These are phyloP conservation scores for Uropsilus gracilis DNA, from an alignment of 2,113 vertebrate genomes.

Conservation along the genomic window DNA sequence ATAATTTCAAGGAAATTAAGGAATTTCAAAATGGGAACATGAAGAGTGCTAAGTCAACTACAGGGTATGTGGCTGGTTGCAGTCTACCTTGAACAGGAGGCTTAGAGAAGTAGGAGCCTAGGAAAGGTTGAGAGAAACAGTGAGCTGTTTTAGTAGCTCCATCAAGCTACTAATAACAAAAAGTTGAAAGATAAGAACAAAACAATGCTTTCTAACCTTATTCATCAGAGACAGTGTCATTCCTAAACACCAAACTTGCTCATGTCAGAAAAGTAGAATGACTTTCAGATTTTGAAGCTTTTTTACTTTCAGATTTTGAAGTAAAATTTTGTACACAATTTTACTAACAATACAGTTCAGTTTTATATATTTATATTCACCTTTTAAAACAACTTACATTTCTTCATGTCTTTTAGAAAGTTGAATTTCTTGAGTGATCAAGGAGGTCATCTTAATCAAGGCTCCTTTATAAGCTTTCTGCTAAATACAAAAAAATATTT, in stretches of 20 bases:
- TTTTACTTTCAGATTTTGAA: background rate
- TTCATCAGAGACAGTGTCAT: slow-evolving; percentile 14
- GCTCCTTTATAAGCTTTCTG: slow-evolving; percentile 52
- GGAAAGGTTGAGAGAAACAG: background rate
- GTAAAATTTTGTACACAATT: background rate
- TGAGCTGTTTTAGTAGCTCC: no score
- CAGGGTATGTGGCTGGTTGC: background rate
- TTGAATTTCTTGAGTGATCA: slow-evolving; percentile 85
- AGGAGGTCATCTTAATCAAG: slow-evolving; percentile 81
- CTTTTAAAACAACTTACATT: slow-evolving; percentile 88
- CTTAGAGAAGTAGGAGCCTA: background rate
- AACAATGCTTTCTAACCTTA: background rate
- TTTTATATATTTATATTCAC: background rate
- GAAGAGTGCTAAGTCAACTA: background rate
- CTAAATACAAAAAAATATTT: slow-evolving; percentile 72
- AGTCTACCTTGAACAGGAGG: background rate
- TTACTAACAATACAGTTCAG: background rate
- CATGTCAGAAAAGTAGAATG: background rate
- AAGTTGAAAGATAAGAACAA: background rate
- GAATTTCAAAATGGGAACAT: background rate
- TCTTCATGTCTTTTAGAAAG: slow-evolving; percentile 89
- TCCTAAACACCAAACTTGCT: background rate
- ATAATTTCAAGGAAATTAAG: background rate
- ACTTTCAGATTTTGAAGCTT: background rate
- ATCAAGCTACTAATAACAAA: background rate